These are phyloP conservation scores for Leiothrix lutea DNA, from an alignment of 2,113 vertebrate genomes.

Conservation along the genomic window DNA sequence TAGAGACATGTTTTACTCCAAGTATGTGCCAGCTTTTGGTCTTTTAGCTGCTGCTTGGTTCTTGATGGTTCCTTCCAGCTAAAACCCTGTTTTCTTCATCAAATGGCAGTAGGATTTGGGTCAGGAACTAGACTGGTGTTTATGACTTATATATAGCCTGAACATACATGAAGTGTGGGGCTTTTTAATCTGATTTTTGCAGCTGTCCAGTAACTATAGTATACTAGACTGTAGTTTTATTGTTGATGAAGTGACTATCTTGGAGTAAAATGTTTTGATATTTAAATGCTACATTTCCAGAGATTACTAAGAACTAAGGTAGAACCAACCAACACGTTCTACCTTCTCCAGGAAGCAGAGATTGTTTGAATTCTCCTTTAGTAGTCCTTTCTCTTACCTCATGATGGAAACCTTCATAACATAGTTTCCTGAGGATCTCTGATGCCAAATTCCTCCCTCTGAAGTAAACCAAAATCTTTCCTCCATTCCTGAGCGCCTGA, in stretches of 20 bases:
- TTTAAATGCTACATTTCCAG: not conserved
- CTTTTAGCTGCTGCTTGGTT: not conserved
- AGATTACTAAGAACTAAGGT: not conserved
- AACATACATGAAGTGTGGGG: not conserved
- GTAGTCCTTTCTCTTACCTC: not conserved
- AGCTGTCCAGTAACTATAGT: not conserved
- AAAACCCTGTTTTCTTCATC: not conserved
- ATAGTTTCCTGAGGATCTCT: not conserved
- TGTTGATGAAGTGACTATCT: not conserved
- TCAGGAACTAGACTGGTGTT: not conserved
- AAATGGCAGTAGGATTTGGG: not conserved
- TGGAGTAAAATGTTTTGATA: not conserved
- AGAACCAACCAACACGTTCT: rapidly evolving
- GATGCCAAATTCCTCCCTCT: not conserved
- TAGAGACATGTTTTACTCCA: not conserved
- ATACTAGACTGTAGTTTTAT: not conserved
- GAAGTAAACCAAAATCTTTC: not conserved
- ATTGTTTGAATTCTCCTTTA: not conserved
- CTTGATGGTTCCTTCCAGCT: not conserved
- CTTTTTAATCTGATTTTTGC: not conserved
- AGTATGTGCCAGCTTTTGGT: not conserved
- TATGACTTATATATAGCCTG: not conserved
- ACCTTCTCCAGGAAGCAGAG: not conserved
- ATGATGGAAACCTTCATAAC: not conserved
- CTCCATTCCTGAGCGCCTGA: not conserved